Percentiles rank a stretch among this genome's conserved stretches.
Conservation (phyloP, 64 coral and sea anemone species). For the Catalaphyllia jardinei region DNA sequence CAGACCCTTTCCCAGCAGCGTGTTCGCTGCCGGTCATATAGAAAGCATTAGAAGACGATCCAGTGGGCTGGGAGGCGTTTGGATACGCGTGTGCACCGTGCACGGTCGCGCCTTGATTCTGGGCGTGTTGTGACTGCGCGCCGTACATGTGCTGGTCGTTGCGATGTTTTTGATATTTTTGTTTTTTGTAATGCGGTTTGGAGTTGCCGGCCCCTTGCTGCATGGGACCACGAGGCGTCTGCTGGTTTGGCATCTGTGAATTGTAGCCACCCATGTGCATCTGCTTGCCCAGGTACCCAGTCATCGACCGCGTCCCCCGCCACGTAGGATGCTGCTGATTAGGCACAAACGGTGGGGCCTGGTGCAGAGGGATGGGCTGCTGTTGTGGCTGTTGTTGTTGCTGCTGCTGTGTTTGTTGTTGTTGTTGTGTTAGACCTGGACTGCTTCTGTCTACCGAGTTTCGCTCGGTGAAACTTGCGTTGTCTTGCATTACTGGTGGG, state of each 20-base stretch:
- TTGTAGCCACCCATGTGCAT: conserved; percentile 1
- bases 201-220: conserved; percentile 2
- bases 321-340: conserved; percentile 39
- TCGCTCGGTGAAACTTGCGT: conserved; percentile 36
- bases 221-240: conserved; percentile 30
- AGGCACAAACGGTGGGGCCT: conserved; percentile 6
- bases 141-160: not conserved
- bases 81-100: conserved; percentile 25
- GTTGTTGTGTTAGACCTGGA: conserved; percentile 14
- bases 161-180: conserved; percentile 19
- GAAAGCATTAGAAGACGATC: conserved; percentile 6
- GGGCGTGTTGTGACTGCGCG: conserved; percentile 23
- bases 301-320: not conserved
- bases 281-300: conserved; percentile 9
- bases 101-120: not conserved
- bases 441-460: conserved; percentile 28
- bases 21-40: conserved; percentile 17
- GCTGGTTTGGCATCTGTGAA: conserved; percentile 22
- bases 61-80: not conserved
- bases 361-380: conserved; percentile 22
- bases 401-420: not conserved
- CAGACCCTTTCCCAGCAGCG: not conserved
- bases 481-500: conserved; percentile 28
- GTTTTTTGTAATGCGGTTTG: not conserved
- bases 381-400: conserved; percentile 23